phyloP scores from a whole-genome alignment of 2,797 vertebrate genomes.

The Anomalospiza imberbis region DNA sequence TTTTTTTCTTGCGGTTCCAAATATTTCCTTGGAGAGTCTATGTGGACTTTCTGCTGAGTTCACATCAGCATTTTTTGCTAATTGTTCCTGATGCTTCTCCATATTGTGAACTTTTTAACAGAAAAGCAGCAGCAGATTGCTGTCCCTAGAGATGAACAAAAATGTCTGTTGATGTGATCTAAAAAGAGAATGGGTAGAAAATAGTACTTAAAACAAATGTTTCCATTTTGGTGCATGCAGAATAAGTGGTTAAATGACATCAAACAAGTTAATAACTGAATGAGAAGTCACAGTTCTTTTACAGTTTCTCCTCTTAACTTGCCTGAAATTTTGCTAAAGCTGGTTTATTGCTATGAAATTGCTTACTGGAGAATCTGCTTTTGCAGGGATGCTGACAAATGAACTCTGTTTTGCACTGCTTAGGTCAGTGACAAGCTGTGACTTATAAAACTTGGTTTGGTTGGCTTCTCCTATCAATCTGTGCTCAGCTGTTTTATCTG shows the following conservation, averaged over 20 bases:
- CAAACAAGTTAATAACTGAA: neutral
- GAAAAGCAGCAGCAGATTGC: conserved; percentile 54
- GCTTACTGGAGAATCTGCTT: neutral
- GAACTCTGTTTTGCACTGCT: neutral
- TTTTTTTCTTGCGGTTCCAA: conserved; percentile 17
- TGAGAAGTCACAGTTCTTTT: neutral
- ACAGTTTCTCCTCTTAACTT: neutral
- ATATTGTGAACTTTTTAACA: conserved; percentile 59
- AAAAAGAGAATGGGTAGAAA: conserved; percentile 34
- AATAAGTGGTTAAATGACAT: neutral
- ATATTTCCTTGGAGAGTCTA: conserved; percentile 49
- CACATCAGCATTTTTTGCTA: conserved; percentile 52
- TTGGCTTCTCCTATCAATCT: neutral
- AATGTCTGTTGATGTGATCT: conserved; percentile 26
- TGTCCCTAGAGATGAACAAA: conserved; percentile 34
- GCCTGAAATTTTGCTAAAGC: neutral
- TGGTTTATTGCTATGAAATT: neutral
- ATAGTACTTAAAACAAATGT: neutral
- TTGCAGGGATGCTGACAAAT: neutral
- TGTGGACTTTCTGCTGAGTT: conserved; percentile 42
- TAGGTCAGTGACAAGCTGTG: neutral
- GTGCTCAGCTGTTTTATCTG: neutral
- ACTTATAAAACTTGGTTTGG: neutral
- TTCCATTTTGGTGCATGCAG: neutral
- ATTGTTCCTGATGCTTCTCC: conserved; percentile 67